phyloP scores from a whole-genome alignment of 2,888 invertebrate genomes.

The Macaria notata region DNA sequence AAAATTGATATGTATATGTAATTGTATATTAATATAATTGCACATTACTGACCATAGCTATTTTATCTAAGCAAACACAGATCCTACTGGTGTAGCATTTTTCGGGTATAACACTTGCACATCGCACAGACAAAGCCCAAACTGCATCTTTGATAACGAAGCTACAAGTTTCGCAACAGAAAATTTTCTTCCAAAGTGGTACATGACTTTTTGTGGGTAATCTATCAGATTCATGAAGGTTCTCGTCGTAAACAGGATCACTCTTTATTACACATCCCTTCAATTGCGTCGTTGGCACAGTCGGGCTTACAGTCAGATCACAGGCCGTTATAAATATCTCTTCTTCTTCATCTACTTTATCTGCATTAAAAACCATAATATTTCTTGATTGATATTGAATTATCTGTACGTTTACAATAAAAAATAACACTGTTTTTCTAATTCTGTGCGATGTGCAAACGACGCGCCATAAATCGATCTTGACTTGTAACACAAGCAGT shows the following conservation, averaged over 20 bases:
- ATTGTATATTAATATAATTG: not conserved
- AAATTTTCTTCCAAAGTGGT: conserved; percentile 51
- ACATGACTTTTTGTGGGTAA: conserved; percentile 21
- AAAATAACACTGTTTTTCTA: conserved; percentile 63
- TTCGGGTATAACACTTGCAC: conserved; percentile 53
- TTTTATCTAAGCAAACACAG: conserved; percentile 51
- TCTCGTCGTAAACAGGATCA: conserved; percentile 34
- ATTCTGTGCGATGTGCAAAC: conserved; percentile 56
- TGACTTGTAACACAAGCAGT: conserved; percentile 52
- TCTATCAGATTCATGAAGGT: conserved; percentile 15
- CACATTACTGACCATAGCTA: conserved; percentile 50
- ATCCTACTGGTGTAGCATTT: conserved; percentile 46
- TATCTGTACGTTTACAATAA: conserved; percentile 28
- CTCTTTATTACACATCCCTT: conserved; percentile 59
- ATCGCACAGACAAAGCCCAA: conserved; percentile 70
- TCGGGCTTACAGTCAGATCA: conserved; percentile 53
- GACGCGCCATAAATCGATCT: conserved; percentile 16
- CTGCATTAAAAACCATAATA: conserved; percentile 37
- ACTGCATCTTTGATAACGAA: conserved; percentile 44
- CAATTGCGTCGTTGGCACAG: conserved; percentile 40
- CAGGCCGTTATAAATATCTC: conserved; percentile 61
- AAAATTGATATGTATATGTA: not conserved
- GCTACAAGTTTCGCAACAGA: conserved; percentile 51
- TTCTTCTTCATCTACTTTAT: conserved; percentile 51
- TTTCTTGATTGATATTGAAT: conserved; percentile 2